Percentiles rank a stretch among this genome's conserved stretches.
These are phyloP conservation scores for Drosophila nr. perissopoda DNA, from an alignment of 2,888 invertebrate species.

Conservation along the genomic window DNA sequence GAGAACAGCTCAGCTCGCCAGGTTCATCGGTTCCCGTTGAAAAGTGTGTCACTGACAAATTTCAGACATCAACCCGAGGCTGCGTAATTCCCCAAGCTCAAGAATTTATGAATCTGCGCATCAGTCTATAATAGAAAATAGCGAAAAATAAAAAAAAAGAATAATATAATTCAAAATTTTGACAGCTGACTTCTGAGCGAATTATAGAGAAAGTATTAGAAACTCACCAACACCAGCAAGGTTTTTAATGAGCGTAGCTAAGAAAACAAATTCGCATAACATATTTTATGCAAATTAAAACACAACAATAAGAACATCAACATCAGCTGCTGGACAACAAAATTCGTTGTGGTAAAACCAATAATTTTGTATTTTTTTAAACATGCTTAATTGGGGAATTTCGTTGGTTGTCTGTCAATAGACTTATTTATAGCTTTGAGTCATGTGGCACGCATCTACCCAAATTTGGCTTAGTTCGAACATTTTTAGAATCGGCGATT, in stretches of 20 bases:
- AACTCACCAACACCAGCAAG: constrained; percentile 48
- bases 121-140: constrained; percentile 31
- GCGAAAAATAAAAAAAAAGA: background rate
- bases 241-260: constrained; percentile 39
- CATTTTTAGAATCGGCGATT: constrained; percentile 2
- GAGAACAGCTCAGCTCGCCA: background rate
- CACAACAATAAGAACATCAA: constrained; percentile 3
- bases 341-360: constrained; percentile 59
- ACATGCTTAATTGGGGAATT: constrained; percentile 31
- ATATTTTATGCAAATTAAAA: constrained; percentile 66
- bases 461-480: constrained; percentile 39
- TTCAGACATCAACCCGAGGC: constrained; percentile 29
- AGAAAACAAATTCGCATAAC: constrained; percentile 39
- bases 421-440: constrained; percentile 72
- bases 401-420: constrained; percentile 22
- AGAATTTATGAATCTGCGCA: constrained; percentile 45
- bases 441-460: constrained; percentile 62
- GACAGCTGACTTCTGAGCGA: constrained; percentile 40
- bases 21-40: constrained; percentile 39
- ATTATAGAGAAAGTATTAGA: constrained; percentile 73
- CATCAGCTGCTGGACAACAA: constrained; percentile 9
- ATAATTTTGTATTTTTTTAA: constrained; percentile 49
- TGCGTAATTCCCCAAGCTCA: constrained; percentile 33
- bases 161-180: background rate
- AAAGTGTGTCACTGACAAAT: constrained; percentile 66